Base-by-base conservation (phyloP, 2,113 vertebrate genomes). In the Girardinichthys multiradiatus region DNA sequence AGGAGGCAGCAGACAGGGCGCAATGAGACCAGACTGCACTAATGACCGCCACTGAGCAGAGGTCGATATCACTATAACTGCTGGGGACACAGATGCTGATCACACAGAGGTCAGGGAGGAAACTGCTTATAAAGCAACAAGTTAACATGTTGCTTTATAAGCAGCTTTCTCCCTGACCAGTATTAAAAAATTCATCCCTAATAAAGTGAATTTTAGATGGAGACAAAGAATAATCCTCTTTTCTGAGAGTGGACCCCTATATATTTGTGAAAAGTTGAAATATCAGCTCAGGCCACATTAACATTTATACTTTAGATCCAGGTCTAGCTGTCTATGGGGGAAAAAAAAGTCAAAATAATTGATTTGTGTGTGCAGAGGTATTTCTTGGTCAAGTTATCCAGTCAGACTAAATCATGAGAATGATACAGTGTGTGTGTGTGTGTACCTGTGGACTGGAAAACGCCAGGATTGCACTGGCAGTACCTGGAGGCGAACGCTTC, bases 381-480 rank as follows among this genome's bases (percentile, higher is more conserved):
- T 82, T 39, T 78, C 63, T 68, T 72, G 48, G 37, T 66, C 51
- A 12, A 27, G 70, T 60, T 66, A 65, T 83, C 69, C 57, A 37
- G 66, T 54, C 31, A 61, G 70, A 68, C 42, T 89, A 80, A 84
- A 68, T 90, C 73, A 82, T 73, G 62, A 35, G 64, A 81, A 68
- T 60, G 33, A 42, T 74, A 63, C n/a, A 64, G 70, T 37, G 48
- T 71, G 68, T 57, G 68, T 54, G 57, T 62, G 72, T 48, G 28
- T 64, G 42, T 90, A 99, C 97, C 98, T 94, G 98, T 98, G 85
- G 97, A 99, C 93, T 99, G 98, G 93, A 99, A 99, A 91, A 99
- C 97, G 19, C 98, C 97, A 0, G 95, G 96, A 90, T 99, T 99
- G 92, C 98, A 99, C 69, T 98, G 95, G 90, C 98, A 99, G 91